A percentile compares a stretch with the other conserved stretches of the same genome.
These are phyloP conservation scores for Stramonita haemastoma DNA, from an alignment of 2,888 invertebrate genomes.

Conservation along the genomic window DNA sequence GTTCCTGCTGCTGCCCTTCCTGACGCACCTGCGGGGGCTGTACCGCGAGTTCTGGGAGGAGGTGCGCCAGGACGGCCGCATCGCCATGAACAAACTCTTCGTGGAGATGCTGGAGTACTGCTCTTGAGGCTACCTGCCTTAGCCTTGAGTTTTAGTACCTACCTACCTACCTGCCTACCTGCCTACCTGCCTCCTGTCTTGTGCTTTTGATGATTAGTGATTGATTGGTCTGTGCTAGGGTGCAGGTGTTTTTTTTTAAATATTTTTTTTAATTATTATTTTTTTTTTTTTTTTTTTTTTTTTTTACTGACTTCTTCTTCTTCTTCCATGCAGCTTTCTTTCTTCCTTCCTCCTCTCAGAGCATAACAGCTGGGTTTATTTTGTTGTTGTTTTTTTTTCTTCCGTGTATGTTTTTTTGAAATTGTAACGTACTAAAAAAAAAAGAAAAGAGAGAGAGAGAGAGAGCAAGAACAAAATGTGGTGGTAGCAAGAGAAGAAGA, in stretches of 20 bases:
- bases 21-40: constrained; percentile 92
- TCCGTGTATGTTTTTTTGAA: not conserved
- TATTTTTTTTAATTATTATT: no score
- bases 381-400: not conserved
- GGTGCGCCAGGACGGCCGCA: constrained; percentile 91
- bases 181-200: no score
- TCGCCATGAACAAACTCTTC: constrained; percentile 97
- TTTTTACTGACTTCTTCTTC: not conserved
- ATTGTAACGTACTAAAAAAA: not conserved
- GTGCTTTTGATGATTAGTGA: no score
- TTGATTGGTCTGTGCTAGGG: no score
- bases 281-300: not conserved
- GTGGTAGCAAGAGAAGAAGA: no score
- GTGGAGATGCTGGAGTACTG: constrained; percentile 92
- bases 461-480: no score
- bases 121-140: constrained; percentile 59
- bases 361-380: not conserved
- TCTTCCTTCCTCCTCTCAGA: not conserved
- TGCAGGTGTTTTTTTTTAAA: no score
- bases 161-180: no score
- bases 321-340: no score
- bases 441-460: not conserved
- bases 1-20: constrained; percentile 90
- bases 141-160: constrained; percentile 26
- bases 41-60: constrained; percentile 93